Base-by-base conservation (phyloP, 2,888 invertebrate species). In the Mesochorus sp. region DNA sequence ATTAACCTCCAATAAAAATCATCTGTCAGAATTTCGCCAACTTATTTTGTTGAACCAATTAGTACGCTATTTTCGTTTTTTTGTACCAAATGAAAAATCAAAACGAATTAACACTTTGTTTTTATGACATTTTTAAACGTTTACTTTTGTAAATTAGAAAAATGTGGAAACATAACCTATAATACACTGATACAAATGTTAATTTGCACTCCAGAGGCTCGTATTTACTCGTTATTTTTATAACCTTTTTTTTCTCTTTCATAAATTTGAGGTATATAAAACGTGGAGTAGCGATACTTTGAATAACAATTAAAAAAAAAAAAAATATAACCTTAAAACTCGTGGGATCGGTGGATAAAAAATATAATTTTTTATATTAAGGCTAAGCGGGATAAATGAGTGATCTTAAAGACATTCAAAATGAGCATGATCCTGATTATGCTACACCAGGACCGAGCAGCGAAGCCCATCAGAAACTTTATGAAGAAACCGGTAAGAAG, bases 341-440 rank as follows among this genome's bases (percentile, higher is more conserved):
- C 14, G 12, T 6, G 10, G 3, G 8, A 6, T 24, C 3, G 12
- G 14, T 26, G 42, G 8, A 17, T 42, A 21, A 28, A 47, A 6
- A 17, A 37, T 31, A 17, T 24, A 55, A 24, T 34, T 53, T 62
- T n/a, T 14, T 17, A 3, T 1, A 21, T 14, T 24, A 39, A 49
- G 24, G 6, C 6, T 28, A 53, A 26, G 10, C 39, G 57, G 19
- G 28, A 51, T 82, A 85, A 85, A 87, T 87, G 86, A 86, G 80
- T 79, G 76, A 80, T 70, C 61, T 75, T 47, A 84, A 83, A 67
- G 81, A 82, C 31, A 61, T 66, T 3, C 61, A 79, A 24, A 74
- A 84, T 42, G 88, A 85, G 78, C 89, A 88, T 80, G 90, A 90
- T 87, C 90, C 90, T 57, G 90, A 91, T 79, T 90, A 91, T 80